Conservation (phyloP, 2,888 invertebrate genomes). For the Ormyrus nitidulus region DNA sequence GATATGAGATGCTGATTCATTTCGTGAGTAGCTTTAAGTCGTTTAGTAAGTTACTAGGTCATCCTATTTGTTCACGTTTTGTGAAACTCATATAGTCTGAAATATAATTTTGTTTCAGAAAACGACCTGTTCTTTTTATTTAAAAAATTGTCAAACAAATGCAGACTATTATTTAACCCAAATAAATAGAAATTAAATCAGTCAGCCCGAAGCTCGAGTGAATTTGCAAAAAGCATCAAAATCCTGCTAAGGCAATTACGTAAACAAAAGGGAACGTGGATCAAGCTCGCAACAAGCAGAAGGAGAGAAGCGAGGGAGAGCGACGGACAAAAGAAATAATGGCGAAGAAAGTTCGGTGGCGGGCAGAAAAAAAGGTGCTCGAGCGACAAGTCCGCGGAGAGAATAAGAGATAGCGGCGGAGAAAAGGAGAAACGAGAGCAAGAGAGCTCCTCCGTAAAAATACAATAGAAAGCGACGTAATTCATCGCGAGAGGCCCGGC, state of each 20-base stretch:
- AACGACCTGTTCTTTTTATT: no score
- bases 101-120: no score
- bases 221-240: conserved; percentile 32
- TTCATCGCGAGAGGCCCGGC: conserved; percentile 68
- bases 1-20: no score
- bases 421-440: conserved; percentile 20
- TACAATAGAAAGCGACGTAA: conserved; percentile 64
- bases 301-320: conserved; percentile 17
- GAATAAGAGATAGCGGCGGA: no score
- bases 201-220: not conserved
- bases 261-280: conserved; percentile 49
- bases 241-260: conserved; percentile 50
- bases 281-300: conserved; percentile 30
- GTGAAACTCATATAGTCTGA: no score
- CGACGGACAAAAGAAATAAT: conserved; percentile 44
- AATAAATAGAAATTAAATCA: conserved; percentile 43
- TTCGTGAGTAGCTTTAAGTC: no score
- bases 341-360: conserved; percentile 14
- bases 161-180: no score
- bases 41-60: no score
- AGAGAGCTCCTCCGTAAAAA: conserved; percentile 64
- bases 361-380: conserved; percentile 19
- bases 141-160: no score
- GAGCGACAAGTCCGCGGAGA: conserved; percentile 18
- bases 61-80: no score